Evolutionary conservation across 2,888 invertebrate species (phyloP).

Genomic region (Acheta domesticus): DNA sequence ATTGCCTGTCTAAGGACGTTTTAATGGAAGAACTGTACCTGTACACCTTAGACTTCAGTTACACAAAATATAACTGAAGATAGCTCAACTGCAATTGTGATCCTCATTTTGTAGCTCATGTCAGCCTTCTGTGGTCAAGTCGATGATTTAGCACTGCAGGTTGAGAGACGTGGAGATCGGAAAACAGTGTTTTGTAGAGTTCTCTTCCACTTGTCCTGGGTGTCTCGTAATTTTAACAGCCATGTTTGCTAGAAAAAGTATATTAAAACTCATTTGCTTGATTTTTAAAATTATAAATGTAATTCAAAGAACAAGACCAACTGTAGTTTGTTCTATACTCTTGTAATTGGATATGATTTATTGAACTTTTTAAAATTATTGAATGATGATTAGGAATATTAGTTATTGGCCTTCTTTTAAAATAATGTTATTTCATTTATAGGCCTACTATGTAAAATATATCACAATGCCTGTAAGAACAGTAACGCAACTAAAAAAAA

Average conservation of each 20-base stretch:
- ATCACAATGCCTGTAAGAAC: no score
- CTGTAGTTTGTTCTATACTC: neutral
- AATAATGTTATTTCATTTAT: no score
- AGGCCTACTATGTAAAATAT: no score
- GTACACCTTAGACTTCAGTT: neutral
- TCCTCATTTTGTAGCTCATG: neutral
- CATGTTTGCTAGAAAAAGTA: conserved; percentile 47
- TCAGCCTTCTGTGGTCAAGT: conserved; percentile 18
- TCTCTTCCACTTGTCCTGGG: conserved; percentile 52
- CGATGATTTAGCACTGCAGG: conserved; percentile 29
- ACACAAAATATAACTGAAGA: neutral
- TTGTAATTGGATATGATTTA: no score
- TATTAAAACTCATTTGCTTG: neutral
- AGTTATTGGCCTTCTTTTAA: no score
- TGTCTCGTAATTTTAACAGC: conserved; percentile 51
- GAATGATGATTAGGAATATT: no score
- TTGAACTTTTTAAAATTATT: no score
- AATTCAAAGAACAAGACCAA: neutral
- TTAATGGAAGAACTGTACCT: conserved; percentile 18
- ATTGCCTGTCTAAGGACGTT: conserved; percentile 9
- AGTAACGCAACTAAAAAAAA: no score
- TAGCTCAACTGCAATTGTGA: conserved; percentile 1
- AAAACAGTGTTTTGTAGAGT: conserved; percentile 49
- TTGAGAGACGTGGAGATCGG: conserved; percentile 39
- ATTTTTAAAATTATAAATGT: neutral